phyloP scores from a whole-genome alignment of 2,888 invertebrate genomes.

The Ectobius pallidus region DNA sequence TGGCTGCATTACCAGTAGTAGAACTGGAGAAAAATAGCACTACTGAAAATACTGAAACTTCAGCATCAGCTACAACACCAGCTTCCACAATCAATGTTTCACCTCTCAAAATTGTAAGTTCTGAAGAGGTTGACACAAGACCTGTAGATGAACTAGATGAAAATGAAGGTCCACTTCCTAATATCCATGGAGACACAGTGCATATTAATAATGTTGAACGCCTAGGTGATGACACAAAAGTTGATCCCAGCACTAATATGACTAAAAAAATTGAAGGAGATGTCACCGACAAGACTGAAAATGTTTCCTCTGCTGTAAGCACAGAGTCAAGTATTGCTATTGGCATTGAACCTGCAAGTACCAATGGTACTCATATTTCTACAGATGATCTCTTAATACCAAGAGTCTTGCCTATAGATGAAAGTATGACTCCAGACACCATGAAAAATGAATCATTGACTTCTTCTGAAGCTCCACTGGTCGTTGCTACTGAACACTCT shows the following conservation, averaged over 20 bases:
- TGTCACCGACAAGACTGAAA: not conserved
- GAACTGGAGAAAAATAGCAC: not conserved
- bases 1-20: slow-evolving; percentile 13
- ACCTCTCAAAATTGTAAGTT: not conserved
- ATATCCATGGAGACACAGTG: not conserved
- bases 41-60: not conserved
- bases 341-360: slow-evolving; percentile 3
- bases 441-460: not conserved
- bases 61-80: not conserved
- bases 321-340: not conserved
- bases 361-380: not conserved
- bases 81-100: not conserved
- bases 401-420: not conserved
- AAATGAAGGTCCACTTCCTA: slow-evolving; percentile 8
- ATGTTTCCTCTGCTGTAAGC: too few relatives aligned
- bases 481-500: not conserved
- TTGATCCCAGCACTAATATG: not conserved
- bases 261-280: not conserved
- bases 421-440: not conserved
- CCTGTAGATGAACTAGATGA: slow-evolving; percentile 23
- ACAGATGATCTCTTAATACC: not conserved
- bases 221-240: not conserved
- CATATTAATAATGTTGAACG: slow-evolving; percentile 16
- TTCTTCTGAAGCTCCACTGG: not conserved
- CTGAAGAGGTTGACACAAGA: not conserved